Base-by-base conservation (phyloP, 2,113 vertebrate species). In the Macroglossus sobrinus region DNA sequence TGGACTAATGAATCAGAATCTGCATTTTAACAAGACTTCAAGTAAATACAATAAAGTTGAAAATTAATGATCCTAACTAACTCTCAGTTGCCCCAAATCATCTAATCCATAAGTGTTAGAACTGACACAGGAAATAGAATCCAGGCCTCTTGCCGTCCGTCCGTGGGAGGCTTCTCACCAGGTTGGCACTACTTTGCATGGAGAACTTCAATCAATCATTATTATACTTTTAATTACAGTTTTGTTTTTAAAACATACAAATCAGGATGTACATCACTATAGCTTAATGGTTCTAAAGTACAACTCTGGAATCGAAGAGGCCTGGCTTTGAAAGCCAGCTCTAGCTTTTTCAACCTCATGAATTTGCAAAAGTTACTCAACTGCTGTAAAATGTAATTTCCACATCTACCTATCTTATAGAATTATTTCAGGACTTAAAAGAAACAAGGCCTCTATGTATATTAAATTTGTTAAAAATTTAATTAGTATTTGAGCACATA, bases 401-500 rank as follows among this genome's bases (percentile, higher is more conserved):
- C 28, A 89, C 68, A 81, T 43, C 30, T 50, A 72, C 13, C 57
- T 35, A n/a, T 18, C 21, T 91, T 55, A 63, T 5, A 61, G n/a
- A 55, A 87, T 79, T 87, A 59, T 53, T 53, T 4, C 22, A 86
- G 33, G 8, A 84, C 80, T 59, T 91, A 30, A 93, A 91, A 61
- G 33, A 79, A 16, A 78, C 16, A 59, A 50, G 66, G 22, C 13
- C 35, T 53, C 8, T 40, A 7, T 3, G 8, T 81, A 71, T 86
- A 78, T 92, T 86, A 59, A 59, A 68, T 85, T 72, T 68, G 5
- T 13, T 96, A 85, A 96, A 55, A 96, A 96, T 1, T 2, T 93
- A 94, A 94, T 97, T 97, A 97, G 57, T 69, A 69, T 78, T 94
- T 64, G 76, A 76, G 35, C 30, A 85, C 15, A 19, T 2, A 11